Evolutionary conservation across 2,113 vertebrate genomes (phyloP).

Genomic region (Pelobates fuscus): DNA sequence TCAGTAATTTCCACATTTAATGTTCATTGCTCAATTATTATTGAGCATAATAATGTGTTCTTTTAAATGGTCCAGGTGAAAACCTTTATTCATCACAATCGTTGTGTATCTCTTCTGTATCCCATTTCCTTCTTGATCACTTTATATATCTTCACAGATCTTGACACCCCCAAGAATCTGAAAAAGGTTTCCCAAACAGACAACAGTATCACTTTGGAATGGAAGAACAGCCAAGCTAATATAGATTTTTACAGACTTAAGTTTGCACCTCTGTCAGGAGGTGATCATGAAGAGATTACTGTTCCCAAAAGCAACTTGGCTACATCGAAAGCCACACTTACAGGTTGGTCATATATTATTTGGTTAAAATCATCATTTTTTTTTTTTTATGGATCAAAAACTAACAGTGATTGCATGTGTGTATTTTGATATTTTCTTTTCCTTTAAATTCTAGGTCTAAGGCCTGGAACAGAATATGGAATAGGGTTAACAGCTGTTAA

Average conservation of each 20-base stretch:
- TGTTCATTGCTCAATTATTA: too few species aligned
- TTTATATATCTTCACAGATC: conserved; percentile 66
- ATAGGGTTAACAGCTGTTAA: conserved; percentile 94
- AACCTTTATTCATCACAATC: too few species aligned
- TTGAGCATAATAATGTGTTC: too few species aligned
- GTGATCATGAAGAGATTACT: conserved; percentile 84
- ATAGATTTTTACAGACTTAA: conserved; percentile 88
- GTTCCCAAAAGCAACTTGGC: conserved; percentile 75
- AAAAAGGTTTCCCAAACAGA: conserved; percentile 83
- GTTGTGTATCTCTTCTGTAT: too few species aligned
- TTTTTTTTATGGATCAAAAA: neutral
- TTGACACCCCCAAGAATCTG: conserved; percentile 88
- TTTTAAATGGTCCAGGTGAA: too few species aligned
- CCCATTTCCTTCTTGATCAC: too few species aligned
- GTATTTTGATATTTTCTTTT: neutral
- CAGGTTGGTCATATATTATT: conserved; percentile 66
- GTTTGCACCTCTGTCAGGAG: conserved; percentile 91
- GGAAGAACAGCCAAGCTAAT: conserved; percentile 84
- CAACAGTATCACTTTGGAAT: conserved; percentile 88
- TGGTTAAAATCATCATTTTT: neutral
- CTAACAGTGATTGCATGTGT: too few species aligned
- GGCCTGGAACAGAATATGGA: conserved; percentile 92
- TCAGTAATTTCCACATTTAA: too few species aligned
- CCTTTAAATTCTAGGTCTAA: conserved; percentile 75
- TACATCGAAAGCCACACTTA: conserved; percentile 83